A percentile compares a stretch with the other conserved stretches of the same genome.
phyloP scores from a whole-genome alignment of 2,888 invertebrate genomes.

The Drosophila mayaguana region DNA sequence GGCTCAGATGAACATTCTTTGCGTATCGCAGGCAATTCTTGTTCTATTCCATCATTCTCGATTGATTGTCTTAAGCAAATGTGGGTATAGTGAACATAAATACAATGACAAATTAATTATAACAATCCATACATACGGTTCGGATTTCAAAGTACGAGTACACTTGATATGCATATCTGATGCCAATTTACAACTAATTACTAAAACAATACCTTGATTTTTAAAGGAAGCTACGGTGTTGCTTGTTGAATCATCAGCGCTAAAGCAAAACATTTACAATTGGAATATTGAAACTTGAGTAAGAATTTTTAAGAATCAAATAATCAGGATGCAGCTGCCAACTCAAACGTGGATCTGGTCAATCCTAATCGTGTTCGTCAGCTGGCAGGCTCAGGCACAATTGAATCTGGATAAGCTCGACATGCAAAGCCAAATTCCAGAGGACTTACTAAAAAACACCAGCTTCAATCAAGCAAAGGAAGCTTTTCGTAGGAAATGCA shows the following conservation, averaged over 20 bases:
- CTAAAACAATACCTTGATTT: conserved; percentile 7
- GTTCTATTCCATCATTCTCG: conserved; percentile 35
- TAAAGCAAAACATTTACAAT: conserved; percentile 6
- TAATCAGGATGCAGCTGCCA: conserved; percentile 40
- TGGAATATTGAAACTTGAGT: conserved; percentile 13
- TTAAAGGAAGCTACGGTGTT: conserved; percentile 19
- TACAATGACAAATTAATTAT: conserved; percentile 59
- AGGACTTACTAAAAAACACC: conserved; percentile 75
- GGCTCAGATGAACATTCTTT: conserved; percentile 9
- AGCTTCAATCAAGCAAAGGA: conserved; percentile 86
- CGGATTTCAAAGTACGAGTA: conserved; percentile 50
- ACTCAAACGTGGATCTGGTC: conserved; percentile 25
- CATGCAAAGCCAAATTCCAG: conserved; percentile 72
- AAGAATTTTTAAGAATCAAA: conserved; percentile 28
- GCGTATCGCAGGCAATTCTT: background rate
- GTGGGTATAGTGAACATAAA: conserved; percentile 43
- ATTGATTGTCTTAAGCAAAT: conserved; percentile 22
- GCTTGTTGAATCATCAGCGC: conserved; percentile 14
- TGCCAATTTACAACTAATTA: conserved; percentile 22
- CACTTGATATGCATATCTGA: conserved; percentile 10
- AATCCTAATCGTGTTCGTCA: conserved; percentile 23
- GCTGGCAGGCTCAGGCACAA: conserved; percentile 33
- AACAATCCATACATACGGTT: conserved; percentile 18
- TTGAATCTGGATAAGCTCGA: conserved; percentile 63
- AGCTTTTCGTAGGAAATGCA: conserved; percentile 88